A percentile compares a stretch with the other conserved stretches of the same genome.
phyloP scores from a whole-genome alignment of 37 sponge, comb jelly and placozoan species.

The Sycon ciliatum region DNA sequence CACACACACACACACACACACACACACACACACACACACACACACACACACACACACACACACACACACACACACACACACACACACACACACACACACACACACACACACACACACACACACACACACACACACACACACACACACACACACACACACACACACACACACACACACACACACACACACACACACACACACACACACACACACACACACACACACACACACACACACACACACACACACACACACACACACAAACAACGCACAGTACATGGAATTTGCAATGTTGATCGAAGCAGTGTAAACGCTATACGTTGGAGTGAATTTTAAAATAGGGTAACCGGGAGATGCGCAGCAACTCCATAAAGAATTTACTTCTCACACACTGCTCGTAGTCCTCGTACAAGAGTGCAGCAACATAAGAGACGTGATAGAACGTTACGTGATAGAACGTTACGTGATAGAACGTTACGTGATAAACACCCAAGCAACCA shows the following conservation, averaged over 20 bases:
- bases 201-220: neutral
- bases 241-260: neutral
- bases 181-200: neutral
- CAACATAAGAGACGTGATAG: too few species aligned
- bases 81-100: constrained; percentile 31
- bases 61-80: constrained; percentile 33
- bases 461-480: too few species aligned
- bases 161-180: constrained; percentile 12
- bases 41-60: constrained; percentile 25
- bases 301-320: too few species aligned
- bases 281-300: neutral
- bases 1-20: constrained; percentile 33
- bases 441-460: too few species aligned
- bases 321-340: too few species aligned
- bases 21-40: constrained; percentile 33
- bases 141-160: constrained; percentile 26
- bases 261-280: neutral
- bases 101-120: constrained; percentile 33
- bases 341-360: too few species aligned
- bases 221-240: neutral
- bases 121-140: constrained; percentile 31
- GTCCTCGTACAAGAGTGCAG: too few species aligned
- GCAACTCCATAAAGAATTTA: too few species aligned
- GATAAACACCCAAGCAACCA: too few species aligned
- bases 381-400: too few species aligned